Evolutionary conservation across 2,888 invertebrate genomes (phyloP).

Genomic region (Lepetodrilus schrolli): DNA sequence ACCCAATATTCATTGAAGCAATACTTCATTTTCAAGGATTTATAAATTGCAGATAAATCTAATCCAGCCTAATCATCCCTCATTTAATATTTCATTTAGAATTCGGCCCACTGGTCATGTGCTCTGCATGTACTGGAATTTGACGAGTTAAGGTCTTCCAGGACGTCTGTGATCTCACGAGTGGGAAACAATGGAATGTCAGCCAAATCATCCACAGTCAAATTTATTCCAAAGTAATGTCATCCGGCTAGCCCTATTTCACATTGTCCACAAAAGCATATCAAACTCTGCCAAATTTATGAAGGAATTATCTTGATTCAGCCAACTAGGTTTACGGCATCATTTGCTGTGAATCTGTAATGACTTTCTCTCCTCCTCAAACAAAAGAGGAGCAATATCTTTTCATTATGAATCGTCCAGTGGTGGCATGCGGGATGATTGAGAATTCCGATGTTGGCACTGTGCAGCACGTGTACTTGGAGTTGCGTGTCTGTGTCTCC

Average conservation of each 20-base stretch:
- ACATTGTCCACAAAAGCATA: background rate
- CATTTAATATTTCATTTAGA: conserved; percentile 23
- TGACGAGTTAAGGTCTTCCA: too few species aligned
- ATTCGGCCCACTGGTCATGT: conserved; percentile 8
- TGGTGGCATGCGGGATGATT: conserved; percentile 21
- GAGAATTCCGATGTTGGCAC: conserved; percentile 12
- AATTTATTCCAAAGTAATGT: conserved; percentile 12
- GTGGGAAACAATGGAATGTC: conserved; percentile 8
- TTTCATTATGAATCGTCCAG: conserved; percentile 19
- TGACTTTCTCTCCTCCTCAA: conserved; percentile 17
- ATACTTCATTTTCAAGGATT: conserved; percentile 12
- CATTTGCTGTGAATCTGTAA: conserved; percentile 8
- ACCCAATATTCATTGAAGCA: background rate
- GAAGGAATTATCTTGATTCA: conserved; percentile 19
- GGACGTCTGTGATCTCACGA: too few species aligned
- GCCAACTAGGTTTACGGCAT: background rate
- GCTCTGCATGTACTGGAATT: too few species aligned
- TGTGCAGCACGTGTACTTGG: conserved; percentile 2
- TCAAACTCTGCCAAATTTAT: conserved; percentile 15
- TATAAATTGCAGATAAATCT: conserved; percentile 15
- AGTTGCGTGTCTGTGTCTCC: background rate
- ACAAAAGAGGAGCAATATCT: conserved; percentile 23
- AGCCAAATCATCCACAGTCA: conserved; percentile 21
- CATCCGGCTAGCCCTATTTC: background rate
- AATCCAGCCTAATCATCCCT: conserved; percentile 13